Conservation (phyloP, 2,113 vertebrate genomes). For the Clarias gariepinus region DNA sequence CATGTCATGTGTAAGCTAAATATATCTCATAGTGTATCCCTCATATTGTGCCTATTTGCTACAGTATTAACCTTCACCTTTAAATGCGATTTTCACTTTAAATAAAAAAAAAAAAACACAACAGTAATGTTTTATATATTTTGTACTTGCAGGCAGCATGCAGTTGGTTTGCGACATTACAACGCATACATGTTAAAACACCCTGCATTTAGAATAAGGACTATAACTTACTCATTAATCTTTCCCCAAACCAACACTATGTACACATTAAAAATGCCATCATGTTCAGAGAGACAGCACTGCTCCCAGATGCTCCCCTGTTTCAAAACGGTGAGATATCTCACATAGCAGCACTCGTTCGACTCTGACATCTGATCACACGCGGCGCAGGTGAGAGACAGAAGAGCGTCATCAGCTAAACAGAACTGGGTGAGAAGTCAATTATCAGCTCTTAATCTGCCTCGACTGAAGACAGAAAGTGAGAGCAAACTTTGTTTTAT, state of each 20-base stretch:
- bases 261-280: not conserved
- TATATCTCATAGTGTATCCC: not conserved
- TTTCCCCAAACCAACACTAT: not conserved
- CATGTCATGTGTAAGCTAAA: not conserved
- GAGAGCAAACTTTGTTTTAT: constrained; percentile 18
- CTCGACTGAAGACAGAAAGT: not conserved
- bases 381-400: constrained; percentile 8
- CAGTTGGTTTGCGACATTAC: too few relatives aligned
- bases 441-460: constrained; percentile 48
- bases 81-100: too few relatives aligned
- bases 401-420: not conserved
- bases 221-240: not conserved
- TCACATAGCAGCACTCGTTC: not conserved
- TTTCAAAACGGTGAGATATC: constrained; percentile 10
- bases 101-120: too few relatives aligned
- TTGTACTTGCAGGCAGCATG: too few relatives aligned
- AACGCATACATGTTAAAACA: not conserved
- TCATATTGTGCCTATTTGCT: not conserved
- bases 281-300: not conserved
- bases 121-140: too few relatives aligned
- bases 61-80: not conserved
- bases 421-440: constrained; percentile 47
- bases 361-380: not conserved
- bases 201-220: too few relatives aligned
- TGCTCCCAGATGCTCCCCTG: not conserved